Conservation (phyloP, 2,113 vertebrate genomes). For the Mesembrinibis cayennensis region DNA sequence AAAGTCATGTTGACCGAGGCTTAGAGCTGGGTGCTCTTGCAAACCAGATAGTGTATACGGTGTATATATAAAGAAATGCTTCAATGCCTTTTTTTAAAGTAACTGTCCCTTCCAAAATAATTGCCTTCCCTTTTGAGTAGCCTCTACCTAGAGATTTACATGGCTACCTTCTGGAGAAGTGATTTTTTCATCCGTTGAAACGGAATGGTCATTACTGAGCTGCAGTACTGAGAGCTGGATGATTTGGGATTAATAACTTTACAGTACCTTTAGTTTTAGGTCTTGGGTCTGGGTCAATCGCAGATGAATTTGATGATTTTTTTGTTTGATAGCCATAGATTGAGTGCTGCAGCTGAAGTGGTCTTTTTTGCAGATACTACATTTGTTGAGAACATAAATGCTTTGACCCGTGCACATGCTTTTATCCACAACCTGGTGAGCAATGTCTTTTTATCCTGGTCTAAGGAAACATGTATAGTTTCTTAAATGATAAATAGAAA, state of each 20-base stretch:
- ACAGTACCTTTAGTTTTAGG: not conserved
- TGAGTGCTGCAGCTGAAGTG: not conserved
- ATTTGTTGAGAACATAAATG: not conserved
- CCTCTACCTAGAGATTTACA: too few relatives aligned
- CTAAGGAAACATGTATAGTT: rapidly evolving
- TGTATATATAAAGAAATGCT: not conserved
- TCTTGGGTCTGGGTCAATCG: not conserved
- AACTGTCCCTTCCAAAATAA: not conserved
- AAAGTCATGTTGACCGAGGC: not conserved
- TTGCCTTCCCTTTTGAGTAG: not conserved
- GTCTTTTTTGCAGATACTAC: not conserved
- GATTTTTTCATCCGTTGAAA: not conserved
- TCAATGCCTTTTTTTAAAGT: not conserved
- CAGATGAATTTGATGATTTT: not conserved
- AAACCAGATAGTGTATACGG: rapidly evolving
- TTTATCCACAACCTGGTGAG: not conserved
- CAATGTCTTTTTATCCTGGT: too few relatives aligned
- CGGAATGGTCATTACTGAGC: not conserved
- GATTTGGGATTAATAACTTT: not conserved
- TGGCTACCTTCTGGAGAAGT: not conserved
- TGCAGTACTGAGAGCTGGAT: not conserved
- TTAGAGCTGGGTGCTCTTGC: not conserved
- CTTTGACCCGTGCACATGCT: rapidly evolving
- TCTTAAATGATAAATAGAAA: not conserved
- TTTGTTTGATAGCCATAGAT: too few relatives aligned